Conservation (phyloP, 2,888 invertebrate species). For the Oscheius myriophilus region DNA sequence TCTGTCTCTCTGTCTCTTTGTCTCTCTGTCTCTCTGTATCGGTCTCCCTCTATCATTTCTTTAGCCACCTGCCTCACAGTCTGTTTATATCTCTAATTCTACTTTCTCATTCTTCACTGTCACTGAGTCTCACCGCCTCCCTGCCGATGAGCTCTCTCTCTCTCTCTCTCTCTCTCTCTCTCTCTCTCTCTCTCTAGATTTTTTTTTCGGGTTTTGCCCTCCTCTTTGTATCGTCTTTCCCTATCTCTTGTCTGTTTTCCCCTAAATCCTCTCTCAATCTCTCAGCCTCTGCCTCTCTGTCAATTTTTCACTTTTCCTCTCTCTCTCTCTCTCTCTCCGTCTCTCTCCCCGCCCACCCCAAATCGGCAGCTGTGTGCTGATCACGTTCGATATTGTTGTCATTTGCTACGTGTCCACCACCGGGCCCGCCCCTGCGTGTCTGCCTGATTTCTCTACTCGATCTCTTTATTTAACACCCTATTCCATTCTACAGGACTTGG, state of each 20-base stretch:
- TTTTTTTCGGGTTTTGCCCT: neutral
- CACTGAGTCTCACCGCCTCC: too few relatives aligned
- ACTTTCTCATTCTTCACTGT: too few relatives aligned
- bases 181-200: neutral
- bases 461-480: too few relatives aligned
- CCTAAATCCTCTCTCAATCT: conserved; percentile 14
- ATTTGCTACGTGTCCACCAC: conserved; percentile 29
- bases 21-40: too few relatives aligned
- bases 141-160: too few relatives aligned
- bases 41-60: too few relatives aligned
- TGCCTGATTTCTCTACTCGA: too few relatives aligned
- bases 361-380: conserved; percentile 32
- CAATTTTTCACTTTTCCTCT: neutral
- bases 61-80: too few relatives aligned
- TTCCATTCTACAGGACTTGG: too few relatives aligned
- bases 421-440: conserved; percentile 5
- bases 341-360: conserved; percentile 9
- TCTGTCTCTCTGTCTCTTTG: too few relatives aligned
- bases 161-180: too few relatives aligned
- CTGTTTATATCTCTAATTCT: too few relatives aligned
- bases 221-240: neutral
- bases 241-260: neutral
- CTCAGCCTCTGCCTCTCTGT: conserved; percentile 6
- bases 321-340: conserved; percentile 25
- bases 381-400: conserved; percentile 28